Evolutionary conservation across 2,113 vertebrate species (phyloP), one percentile per base, ranked within the genome.

Genomic region (Microcebus griseorufus): DNA sequence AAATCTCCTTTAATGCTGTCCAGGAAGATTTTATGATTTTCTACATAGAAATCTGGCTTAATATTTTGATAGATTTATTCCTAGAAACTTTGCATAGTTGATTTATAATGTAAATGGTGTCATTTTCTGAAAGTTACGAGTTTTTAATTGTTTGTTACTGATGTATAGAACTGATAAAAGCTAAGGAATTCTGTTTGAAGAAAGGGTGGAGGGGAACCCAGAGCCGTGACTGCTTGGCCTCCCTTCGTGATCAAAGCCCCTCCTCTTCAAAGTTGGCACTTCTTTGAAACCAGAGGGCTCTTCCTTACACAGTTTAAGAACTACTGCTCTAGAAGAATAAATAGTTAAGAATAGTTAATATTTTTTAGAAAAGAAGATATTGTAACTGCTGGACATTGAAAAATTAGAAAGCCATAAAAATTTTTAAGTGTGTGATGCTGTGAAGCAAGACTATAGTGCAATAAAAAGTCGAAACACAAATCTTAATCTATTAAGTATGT

Each of bases 341-440:
- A 29, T 23, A 75, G 58, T 55, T 95, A 67, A 82, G 45, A 73
- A 65, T 42, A 85, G 34, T 91, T 65, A 48, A 6, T 75, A 8
- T 88, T 64, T 80, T 39, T 55, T 10, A 29, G 11, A 64, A 51
- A 9, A 65, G 14, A 58, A 29, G 55, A 45, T 64, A 64, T 18
- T 64, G 16, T 62, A 72, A 79, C 12, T 72, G 12, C 14, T 34
- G 6, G 23, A 72, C n/a, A 45, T 60, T 75, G 58, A 37, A 94
- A 76, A 51, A 45, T 53, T 78, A 83, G 69, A 96, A 70, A 78
- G 32, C n/a, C n/a, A 82, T 92, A 69, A 90, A 94, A 72, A 27
- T 8, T 70, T 91, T 88, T 39, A 42, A 83, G 29, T 69, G 32
- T 70, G 34, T 76, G 4, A 67, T 60, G 22, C 62, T 76, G n/a